Conservation (phyloP, 2,797 vertebrate genomes). For the Fundulus diaphanus region DNA sequence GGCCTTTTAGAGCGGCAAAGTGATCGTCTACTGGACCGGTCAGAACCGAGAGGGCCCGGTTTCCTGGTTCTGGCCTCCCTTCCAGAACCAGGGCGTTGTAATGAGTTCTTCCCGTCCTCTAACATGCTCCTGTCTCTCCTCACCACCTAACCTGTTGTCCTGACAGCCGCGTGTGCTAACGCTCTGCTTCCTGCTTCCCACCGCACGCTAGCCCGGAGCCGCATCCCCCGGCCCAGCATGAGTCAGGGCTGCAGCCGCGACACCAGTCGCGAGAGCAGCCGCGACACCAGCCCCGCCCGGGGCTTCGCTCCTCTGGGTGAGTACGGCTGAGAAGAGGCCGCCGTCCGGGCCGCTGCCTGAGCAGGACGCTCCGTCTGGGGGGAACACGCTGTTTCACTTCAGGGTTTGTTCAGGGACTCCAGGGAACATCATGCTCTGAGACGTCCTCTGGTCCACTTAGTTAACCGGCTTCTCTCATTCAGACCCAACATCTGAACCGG, state of each 20-base stretch:
- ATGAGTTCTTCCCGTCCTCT: not conserved
- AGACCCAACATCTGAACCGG: too few species aligned
- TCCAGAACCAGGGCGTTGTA: not conserved
- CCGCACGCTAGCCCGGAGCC: constrained; percentile 97
- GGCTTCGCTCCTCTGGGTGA: constrained; percentile 98
- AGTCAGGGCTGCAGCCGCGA: constrained; percentile 99
- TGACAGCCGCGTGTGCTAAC: constrained; percentile 85
- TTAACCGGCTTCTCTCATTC: too few species aligned
- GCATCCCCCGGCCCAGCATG: constrained; percentile 99
- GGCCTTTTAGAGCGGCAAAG: too few species aligned
- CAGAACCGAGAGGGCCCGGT: not conserved
- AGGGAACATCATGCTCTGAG: too few species aligned
- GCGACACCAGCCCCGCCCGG: constrained; percentile 98
- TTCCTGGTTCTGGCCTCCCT: not conserved
- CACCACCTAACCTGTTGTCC: constrained; percentile 69
- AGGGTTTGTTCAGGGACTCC: too few species aligned
- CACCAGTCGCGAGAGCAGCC: constrained; percentile 99
- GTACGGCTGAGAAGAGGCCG: constrained; percentile 76
- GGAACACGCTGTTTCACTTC: too few species aligned
- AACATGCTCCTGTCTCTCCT: not conserved
- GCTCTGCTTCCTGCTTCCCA: constrained; percentile 94
- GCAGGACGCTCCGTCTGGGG: too few species aligned
- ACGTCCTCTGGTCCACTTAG: too few species aligned
- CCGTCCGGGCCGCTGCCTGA: too few species aligned
- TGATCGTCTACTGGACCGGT: not conserved